Conservation (phyloP, 1,140 invertebrate genomes). For the Conopomorpha cramerella region DNA sequence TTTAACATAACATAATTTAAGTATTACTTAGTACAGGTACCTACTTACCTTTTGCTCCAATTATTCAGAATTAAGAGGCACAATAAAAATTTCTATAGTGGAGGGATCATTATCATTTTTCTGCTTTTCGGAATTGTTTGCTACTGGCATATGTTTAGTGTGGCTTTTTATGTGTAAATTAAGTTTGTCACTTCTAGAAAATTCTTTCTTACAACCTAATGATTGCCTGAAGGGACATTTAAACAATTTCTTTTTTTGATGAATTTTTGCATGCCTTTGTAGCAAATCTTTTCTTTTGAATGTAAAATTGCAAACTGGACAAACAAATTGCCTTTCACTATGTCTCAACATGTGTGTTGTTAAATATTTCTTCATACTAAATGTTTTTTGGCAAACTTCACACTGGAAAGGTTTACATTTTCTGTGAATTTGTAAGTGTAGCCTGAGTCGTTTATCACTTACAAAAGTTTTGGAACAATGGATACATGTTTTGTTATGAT, state of each 20-base stretch:
- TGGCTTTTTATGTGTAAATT: conserved; percentile 54
- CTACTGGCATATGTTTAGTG: conserved; percentile 7
- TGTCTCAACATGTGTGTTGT: conserved; percentile 70
- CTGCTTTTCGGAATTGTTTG: not conserved
- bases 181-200: conserved; percentile 64
- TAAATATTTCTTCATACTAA: conserved; percentile 73
- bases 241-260: conserved; percentile 67
- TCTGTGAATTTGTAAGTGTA: conserved; percentile 69
- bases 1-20: too few species aligned
- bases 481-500: conserved; percentile 69
- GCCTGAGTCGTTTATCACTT: conserved; percentile 69
- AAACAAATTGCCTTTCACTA: conserved; percentile 63
- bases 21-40: too few species aligned
- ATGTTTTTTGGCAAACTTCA: conserved; percentile 66
- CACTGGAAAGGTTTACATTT: conserved; percentile 61
- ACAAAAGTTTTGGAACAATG: conserved; percentile 72
- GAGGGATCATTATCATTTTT: conserved; percentile 4
- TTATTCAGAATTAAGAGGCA: conserved; percentile 10
- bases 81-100: conserved; percentile 17
- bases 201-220: conserved; percentile 70
- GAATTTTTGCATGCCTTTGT: conserved; percentile 70
- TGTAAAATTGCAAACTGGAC: conserved; percentile 52
- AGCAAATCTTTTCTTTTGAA: conserved; percentile 75
- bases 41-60: too few species aligned
- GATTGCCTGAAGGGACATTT: conserved; percentile 71